These are phyloP conservation scores for Tubulanus polymorphus DNA, from an alignment of 2,888 invertebrate species.

Conservation along the genomic window DNA sequence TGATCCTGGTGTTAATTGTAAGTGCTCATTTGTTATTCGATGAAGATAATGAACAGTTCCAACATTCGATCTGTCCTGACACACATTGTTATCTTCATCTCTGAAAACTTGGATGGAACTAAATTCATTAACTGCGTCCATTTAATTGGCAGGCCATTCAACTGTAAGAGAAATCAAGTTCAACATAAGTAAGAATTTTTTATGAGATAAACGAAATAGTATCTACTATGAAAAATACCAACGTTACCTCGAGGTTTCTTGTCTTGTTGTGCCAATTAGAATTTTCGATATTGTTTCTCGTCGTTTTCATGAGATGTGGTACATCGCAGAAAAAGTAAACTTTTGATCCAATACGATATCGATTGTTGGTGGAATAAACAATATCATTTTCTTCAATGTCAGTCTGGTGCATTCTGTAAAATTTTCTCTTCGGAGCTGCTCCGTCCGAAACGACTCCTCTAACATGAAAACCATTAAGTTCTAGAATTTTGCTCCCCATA, in stretches of 20 bases:
- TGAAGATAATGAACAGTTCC: not conserved
- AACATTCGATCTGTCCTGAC: not conserved
- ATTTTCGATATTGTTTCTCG: not conserved
- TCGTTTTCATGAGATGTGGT: not conserved
- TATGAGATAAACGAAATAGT: no score
- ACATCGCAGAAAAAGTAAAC: not conserved
- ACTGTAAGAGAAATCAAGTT: no score
- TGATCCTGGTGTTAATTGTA: not conserved
- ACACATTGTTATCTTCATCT: no score
- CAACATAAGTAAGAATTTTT: no score
- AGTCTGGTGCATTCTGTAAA: constrained; percentile 14
- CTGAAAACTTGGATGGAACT: not conserved
- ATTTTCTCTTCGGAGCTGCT: constrained; percentile 21
- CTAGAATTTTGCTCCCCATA: constrained; percentile 19
- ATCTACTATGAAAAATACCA: not conserved
- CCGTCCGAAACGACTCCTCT: constrained; percentile 20
- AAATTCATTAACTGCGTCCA: not conserved
- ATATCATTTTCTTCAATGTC: not conserved
- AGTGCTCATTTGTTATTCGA: not conserved
- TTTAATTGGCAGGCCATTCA: not conserved
- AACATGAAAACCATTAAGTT: constrained; percentile 14
- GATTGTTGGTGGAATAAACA: not conserved
- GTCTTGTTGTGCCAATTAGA: not conserved
- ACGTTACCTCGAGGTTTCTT: not conserved
- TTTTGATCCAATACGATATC: not conserved